These are phyloP conservation scores for Xiphophorus maculatus DNA, from an alignment of 2,113 vertebrate species.

Conservation along the genomic window DNA sequence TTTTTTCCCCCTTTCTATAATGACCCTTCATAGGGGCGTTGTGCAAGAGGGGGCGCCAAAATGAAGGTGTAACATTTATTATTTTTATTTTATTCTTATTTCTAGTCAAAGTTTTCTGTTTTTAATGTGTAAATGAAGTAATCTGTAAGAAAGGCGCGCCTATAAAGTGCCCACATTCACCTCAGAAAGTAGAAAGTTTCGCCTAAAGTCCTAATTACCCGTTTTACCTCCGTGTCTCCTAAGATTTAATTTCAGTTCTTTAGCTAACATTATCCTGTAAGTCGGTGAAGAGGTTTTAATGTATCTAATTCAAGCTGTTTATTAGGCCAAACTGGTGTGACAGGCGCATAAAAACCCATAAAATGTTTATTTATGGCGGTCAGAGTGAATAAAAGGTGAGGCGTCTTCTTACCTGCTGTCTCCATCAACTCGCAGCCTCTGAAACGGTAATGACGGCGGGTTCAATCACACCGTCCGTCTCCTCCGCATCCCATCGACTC, in stretches of 20 bases:
- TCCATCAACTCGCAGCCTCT: neutral
- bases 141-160: too few relatives aligned
- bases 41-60: too few relatives aligned
- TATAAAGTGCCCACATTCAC: too few relatives aligned
- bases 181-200: too few relatives aligned
- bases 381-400: too few relatives aligned
- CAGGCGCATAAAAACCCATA: accelerated
- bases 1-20: too few relatives aligned
- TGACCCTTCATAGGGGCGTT: too few relatives aligned
- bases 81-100: too few relatives aligned
- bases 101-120: too few relatives aligned
- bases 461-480: conserved; percentile 17
- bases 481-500: conserved; percentile 48
- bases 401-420: conserved; percentile 53
- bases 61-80: too few relatives aligned
- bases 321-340: neutral
- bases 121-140: too few relatives aligned
- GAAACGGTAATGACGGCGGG: conserved; percentile 14
- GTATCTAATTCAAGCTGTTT: neutral
- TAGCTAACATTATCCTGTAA: too few relatives aligned
- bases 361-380: neutral
- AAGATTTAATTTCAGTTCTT: neutral
- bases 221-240: neutral
- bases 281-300: neutral
- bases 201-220: neutral